These are phyloP conservation scores for Sthenelais limicola DNA, from an alignment of 2,888 invertebrate genomes.

Conservation along the genomic window DNA sequence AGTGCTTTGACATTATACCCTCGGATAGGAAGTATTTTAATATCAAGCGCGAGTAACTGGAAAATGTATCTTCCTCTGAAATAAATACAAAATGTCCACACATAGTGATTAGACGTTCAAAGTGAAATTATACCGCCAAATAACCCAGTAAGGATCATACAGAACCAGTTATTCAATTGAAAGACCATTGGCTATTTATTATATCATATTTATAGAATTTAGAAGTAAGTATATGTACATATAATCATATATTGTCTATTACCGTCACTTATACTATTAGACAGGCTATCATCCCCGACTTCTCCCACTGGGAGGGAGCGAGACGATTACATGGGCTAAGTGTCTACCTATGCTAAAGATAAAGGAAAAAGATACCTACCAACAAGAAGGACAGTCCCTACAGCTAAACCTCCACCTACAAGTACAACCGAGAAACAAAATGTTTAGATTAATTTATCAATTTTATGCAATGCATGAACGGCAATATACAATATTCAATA, in stretches of 20 bases:
- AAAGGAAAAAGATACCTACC: constrained; percentile 75
- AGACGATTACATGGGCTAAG: neutral
- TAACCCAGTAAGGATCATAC: too few species aligned
- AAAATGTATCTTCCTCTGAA: constrained; percentile 88
- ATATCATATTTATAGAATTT: too few species aligned
- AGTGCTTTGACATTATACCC: constrained; percentile 84
- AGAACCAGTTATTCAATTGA: too few species aligned
- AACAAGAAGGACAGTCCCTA: constrained; percentile 81
- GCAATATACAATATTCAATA: neutral
- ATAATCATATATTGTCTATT: too few species aligned
- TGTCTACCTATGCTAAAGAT: neutral
- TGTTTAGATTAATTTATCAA: neutral
- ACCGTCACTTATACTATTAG: too few species aligned
- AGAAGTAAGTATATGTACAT: too few species aligned
- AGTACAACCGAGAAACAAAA: constrained; percentile 56
- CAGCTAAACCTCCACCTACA: constrained; percentile 81
- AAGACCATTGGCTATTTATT: too few species aligned
- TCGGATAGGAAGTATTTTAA: constrained; percentile 91
- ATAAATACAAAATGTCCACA: constrained; percentile 56
- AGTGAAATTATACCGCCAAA: too few species aligned
- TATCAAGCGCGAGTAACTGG: constrained; percentile 83
- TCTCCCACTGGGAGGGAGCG: neutral
- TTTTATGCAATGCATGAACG: neutral
- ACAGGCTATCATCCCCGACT: too few species aligned
- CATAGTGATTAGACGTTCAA: too few species aligned